phyloP scores from a whole-genome alignment of 2,113 vertebrate genomes.

The Phyllopteryx taeniolatus region DNA sequence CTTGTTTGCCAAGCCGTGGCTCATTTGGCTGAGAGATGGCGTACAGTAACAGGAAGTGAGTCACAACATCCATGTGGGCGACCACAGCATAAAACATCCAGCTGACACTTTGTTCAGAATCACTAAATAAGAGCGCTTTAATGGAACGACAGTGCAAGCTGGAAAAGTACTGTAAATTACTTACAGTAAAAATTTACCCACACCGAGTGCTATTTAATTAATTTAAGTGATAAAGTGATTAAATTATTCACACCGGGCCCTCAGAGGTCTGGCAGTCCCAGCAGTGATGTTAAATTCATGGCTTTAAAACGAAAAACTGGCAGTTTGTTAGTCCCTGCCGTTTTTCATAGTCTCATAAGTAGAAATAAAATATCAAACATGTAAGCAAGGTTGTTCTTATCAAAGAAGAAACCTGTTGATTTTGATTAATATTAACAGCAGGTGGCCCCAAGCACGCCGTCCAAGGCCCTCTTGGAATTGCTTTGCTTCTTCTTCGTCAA shows the following conservation, averaged over 20 bases:
- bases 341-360: background rate
- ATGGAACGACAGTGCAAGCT: background rate
- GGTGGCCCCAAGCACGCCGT: background rate
- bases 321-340: background rate
- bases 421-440: background rate
- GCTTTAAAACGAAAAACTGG: background rate
- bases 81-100: slow-evolving; percentile 1
- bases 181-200: background rate
- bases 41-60: slow-evolving; percentile 2
- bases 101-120: background rate
- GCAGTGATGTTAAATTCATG: background rate
- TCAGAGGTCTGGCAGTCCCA: background rate
- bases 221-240: background rate
- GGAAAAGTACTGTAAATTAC: background rate
- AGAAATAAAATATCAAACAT: background rate
- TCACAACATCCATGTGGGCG: background rate
- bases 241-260: too few relatives aligned
- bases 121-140: background rate
- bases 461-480: background rate
- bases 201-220: background rate
- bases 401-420: background rate
- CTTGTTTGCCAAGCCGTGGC: background rate
- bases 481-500: background rate
- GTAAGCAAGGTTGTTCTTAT: background rate
- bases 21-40: background rate